Evolutionary conservation across 2,888 invertebrate species (phyloP).

Genomic region (Argyresthia goedartella): DNA sequence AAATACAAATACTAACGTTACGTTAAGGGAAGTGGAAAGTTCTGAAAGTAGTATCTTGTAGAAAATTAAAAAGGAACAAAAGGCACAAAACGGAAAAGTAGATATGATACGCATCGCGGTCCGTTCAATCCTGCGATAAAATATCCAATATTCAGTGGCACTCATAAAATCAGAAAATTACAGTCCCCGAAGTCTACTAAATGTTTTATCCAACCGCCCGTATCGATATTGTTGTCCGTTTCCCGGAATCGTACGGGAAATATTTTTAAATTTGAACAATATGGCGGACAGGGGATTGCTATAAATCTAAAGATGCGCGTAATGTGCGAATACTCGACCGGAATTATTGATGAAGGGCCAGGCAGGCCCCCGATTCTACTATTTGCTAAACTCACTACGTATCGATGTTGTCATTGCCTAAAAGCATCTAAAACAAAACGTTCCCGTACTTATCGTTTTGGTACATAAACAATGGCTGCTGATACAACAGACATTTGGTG

Average conservation of each 20-base stretch:
- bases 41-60: background rate
- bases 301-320: conserved; percentile 64
- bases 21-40: background rate
- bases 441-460: too few species aligned
- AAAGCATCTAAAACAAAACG: too few species aligned
- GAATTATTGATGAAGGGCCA: conserved; percentile 64
- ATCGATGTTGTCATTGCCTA: too few species aligned
- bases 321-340: conserved; percentile 55
- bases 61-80: background rate
- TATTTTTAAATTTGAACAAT: conserved; percentile 67
- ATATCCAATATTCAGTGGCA: conserved; percentile 22
- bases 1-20: background rate
- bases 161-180: conserved; percentile 33
- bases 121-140: conserved; percentile 12
- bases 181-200: conserved; percentile 36
- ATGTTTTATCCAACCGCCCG: conserved; percentile 25
- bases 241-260: conserved; percentile 35
- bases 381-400: too few species aligned
- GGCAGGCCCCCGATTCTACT: too few species aligned
- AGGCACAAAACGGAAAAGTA: background rate
- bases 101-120: background rate
- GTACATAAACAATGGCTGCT: too few species aligned
- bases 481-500: too few species aligned
- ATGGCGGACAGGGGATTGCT: conserved; percentile 59
- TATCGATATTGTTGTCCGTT: conserved; percentile 25